phyloP scores from a whole-genome alignment of 2,888 invertebrate species.

The Dicyrtomina minuta region DNA sequence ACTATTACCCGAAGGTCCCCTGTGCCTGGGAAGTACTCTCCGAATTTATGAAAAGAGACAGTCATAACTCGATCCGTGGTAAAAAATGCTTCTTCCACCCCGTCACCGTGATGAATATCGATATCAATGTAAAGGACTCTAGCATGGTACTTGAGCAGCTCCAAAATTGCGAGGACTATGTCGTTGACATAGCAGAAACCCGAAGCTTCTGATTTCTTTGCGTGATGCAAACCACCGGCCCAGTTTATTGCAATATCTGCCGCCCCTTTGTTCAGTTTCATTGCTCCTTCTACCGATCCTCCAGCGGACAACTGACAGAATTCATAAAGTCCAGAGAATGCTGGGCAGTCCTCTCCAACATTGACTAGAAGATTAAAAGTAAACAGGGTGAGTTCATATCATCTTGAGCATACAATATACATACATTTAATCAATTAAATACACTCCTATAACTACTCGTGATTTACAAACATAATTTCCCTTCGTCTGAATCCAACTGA shows the following conservation, averaged over 20 bases:
- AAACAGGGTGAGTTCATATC: too few relatives aligned
- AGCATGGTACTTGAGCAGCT: constrained; percentile 83
- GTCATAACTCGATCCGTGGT: constrained; percentile 98
- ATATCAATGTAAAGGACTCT: constrained; percentile 97
- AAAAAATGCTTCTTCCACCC: constrained; percentile 97
- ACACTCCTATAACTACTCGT: too few relatives aligned
- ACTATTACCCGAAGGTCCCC: too few relatives aligned
- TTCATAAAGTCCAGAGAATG: constrained; percentile 94
- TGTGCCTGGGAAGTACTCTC: constrained; percentile 95
- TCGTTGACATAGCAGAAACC: constrained; percentile 99
- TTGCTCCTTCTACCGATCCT: constrained; percentile 94
- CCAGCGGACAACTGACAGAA: constrained; percentile 99
- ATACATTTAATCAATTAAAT: too few relatives aligned
- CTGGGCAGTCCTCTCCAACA: constrained; percentile 95
- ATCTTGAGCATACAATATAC: too few relatives aligned
- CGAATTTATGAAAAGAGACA: constrained; percentile 98
- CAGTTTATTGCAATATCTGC: constrained; percentile 99
- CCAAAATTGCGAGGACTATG: constrained; percentile 95
- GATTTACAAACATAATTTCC: too few relatives aligned
- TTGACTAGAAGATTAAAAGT: constrained; percentile 92
- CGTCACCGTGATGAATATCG: constrained; percentile 96
- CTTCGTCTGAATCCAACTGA: too few relatives aligned
- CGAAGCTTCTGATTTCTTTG: constrained; percentile 97
- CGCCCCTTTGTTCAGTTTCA: constrained; percentile 90
- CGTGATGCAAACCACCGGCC: constrained; percentile 98